Conservation (phyloP, 1,140 invertebrate genomes). For the Idris sp. region DNA sequence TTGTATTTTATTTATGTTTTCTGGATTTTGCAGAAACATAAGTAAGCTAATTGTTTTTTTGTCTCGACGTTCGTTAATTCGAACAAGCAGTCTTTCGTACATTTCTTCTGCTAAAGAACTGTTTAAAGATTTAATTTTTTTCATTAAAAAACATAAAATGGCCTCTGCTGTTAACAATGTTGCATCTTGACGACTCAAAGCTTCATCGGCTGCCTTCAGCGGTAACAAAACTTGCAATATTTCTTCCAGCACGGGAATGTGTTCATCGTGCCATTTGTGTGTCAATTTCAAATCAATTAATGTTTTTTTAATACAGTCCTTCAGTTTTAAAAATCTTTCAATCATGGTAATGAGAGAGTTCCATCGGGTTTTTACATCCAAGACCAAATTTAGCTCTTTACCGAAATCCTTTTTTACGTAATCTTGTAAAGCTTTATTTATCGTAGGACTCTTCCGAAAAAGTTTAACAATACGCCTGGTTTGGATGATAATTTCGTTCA, state of each 20-base stretch:
- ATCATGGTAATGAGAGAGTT: constrained; percentile 13
- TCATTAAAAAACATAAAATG: constrained; percentile 11
- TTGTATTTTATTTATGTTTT: constrained; percentile 7
- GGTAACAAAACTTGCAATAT: constrained; percentile 18
- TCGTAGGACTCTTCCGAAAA: constrained; percentile 15
- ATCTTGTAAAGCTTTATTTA: constrained; percentile 17
- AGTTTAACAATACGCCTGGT: constrained; percentile 15
- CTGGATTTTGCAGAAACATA: constrained; percentile 15
- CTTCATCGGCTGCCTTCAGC: constrained; percentile 6
- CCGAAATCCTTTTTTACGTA: constrained; percentile 13
- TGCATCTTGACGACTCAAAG: constrained; percentile 11
- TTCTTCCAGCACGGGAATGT: constrained; percentile 6
- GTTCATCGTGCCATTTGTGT: constrained; percentile 7
- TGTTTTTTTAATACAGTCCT: constrained; percentile 18
- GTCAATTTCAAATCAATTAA: constrained; percentile 26
- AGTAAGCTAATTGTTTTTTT: constrained; percentile 7
- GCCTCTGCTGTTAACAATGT: constrained; percentile 15
- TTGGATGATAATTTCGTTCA: constrained; percentile 10
- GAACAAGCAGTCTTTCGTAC: background rate
- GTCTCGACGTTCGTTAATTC: constrained; percentile 17
- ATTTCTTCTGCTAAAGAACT: constrained; percentile 10
- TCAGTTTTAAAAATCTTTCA: constrained; percentile 14
- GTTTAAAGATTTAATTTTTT: constrained; percentile 1
- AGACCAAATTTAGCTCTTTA: constrained; percentile 21
- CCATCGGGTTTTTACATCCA: constrained; percentile 15